phyloP scores from a whole-genome alignment of 2,797 vertebrate species.

The Gymnothorax reevesii region DNA sequence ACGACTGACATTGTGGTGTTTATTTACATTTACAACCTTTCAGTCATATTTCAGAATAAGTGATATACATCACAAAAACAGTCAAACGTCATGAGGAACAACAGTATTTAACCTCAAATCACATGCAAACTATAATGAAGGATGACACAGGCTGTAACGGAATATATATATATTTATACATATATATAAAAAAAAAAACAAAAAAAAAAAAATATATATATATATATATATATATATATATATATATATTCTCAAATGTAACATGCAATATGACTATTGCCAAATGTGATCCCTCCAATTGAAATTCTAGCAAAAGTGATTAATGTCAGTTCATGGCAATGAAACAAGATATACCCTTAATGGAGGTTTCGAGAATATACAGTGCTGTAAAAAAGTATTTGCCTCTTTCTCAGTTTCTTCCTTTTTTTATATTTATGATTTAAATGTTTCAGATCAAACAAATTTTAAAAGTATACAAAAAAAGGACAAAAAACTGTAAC shows the following conservation, averaged over 20 bases:
- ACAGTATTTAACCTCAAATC: neutral
- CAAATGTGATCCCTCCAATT: neutral
- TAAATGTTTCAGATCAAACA: no score
- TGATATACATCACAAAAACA: neutral
- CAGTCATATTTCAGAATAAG: neutral
- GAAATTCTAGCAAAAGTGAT: neutral
- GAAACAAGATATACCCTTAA: neutral
- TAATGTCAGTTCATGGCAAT: neutral
- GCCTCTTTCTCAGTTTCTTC: no score
- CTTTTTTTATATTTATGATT: no score
- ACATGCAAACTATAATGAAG: neutral
- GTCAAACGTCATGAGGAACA: neutral
- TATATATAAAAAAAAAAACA: no score
- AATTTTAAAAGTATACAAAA: no score
- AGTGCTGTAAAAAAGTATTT: no score
- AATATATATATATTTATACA: no score
- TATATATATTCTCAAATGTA: conserved; percentile 9
- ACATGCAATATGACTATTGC: neutral
- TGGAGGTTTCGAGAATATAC: neutral
- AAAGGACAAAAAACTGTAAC: no score
- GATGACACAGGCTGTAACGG: neutral
- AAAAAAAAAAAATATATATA: no score
- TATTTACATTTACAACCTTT: neutral
- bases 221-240: no score
- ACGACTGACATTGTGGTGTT: neutral